Conservation (phyloP, 2,113 vertebrate species). For the Hemiprocne comata region DNA sequence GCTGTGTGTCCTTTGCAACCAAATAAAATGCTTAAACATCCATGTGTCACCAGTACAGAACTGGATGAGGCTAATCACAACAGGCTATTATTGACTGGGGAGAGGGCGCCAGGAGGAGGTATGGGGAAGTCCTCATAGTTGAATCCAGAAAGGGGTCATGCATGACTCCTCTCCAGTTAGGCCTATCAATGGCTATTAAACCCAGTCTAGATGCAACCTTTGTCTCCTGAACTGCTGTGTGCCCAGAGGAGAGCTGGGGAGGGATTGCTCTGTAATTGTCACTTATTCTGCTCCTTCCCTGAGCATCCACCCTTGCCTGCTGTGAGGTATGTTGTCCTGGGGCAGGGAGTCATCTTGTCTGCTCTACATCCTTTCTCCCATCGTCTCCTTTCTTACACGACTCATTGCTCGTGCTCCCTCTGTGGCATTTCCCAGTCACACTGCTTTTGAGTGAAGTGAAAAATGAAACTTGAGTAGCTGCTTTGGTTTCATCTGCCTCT, state of each 20-base stretch:
- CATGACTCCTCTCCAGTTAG: background rate
- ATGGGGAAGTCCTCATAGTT: background rate
- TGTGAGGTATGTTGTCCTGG: background rate
- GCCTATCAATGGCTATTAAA: background rate
- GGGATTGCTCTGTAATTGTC: background rate
- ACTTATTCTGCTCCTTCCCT: background rate
- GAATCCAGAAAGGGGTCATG: background rate
- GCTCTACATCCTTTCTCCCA: background rate
- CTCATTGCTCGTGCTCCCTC: background rate
- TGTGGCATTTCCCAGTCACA: background rate
- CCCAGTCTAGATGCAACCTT: background rate
- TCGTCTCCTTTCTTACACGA: accelerated
- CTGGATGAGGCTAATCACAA: background rate
- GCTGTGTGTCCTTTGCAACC: background rate
- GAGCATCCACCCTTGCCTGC: background rate
- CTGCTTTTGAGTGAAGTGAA: background rate
- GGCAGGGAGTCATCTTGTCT: background rate
- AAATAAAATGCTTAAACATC: background rate
- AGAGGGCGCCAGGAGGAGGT: background rate
- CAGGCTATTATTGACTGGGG: background rate
- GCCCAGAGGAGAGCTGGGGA: background rate
- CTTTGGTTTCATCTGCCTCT: background rate
- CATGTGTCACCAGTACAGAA: background rate
- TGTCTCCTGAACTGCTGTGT: background rate
- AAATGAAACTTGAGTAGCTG: background rate